Evolutionary conservation across 2,888 invertebrate genomes (phyloP).

Genomic region (Tromatobia lineatoria): DNA sequence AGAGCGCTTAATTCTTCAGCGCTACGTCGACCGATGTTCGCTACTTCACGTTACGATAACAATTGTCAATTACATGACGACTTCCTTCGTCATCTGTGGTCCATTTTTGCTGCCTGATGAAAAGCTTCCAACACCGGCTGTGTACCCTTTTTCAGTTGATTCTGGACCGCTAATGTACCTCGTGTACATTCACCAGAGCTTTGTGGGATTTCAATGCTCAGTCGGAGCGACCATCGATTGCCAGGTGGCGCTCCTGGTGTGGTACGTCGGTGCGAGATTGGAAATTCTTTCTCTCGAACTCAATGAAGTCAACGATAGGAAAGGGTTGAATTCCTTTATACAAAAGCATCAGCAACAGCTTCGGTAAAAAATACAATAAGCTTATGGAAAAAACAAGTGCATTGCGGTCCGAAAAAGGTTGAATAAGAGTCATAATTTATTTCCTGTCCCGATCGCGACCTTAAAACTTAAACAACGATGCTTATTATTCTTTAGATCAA

Average conservation of each 20-base stretch:
- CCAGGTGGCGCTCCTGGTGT: constrained; percentile 72
- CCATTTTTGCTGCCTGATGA: constrained; percentile 68
- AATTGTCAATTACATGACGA: constrained; percentile 65
- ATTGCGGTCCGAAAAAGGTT: too few species aligned
- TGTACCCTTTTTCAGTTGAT: constrained; percentile 69
- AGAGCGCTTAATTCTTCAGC: constrained; percentile 65
- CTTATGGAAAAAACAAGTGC: background rate
- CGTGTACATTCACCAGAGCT: constrained; percentile 66
- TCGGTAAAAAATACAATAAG: constrained; percentile 43
- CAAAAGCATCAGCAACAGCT: constrained; percentile 63
- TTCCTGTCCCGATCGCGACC: too few species aligned
- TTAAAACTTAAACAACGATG: too few species aligned
- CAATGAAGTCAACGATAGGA: constrained; percentile 16
- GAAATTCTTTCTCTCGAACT: constrained; percentile 65
- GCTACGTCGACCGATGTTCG: constrained; percentile 68
- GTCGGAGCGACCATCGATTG: constrained; percentile 72
- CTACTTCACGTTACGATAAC: constrained; percentile 61
- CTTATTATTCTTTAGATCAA: too few species aligned
- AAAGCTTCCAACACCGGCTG: constrained; percentile 66
- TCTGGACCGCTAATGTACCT: constrained; percentile 48
- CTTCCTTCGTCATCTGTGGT: constrained; percentile 67
- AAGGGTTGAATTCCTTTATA: constrained; percentile 33
- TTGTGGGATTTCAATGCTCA: constrained; percentile 62
- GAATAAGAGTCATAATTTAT: too few species aligned
- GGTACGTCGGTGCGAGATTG: constrained; percentile 74